These are phyloP conservation scores for Cyanoderma ruficeps DNA, from an alignment of 2,113 vertebrate genomes.

Conservation along the genomic window DNA sequence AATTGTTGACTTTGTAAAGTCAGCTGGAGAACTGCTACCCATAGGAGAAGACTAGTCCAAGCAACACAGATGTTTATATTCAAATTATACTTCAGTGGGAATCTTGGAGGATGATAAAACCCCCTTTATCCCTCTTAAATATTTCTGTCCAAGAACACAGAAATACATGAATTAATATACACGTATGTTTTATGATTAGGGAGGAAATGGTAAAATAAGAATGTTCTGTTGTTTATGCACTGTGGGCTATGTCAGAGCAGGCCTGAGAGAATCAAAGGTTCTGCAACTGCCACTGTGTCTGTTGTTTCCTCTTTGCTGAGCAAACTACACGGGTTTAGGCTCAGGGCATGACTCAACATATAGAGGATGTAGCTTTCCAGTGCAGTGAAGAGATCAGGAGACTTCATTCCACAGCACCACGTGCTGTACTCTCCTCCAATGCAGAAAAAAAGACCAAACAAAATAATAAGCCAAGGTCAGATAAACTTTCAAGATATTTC, in stretches of 20 bases:
- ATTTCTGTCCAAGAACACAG: neutral
- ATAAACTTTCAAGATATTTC: neutral
- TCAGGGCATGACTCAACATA: neutral
- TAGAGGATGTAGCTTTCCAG: neutral
- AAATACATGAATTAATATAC: neutral
- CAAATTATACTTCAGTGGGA: neutral
- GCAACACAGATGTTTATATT: neutral
- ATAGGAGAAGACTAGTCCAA: neutral
- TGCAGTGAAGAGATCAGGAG: neutral
- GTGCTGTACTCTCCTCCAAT: neutral
- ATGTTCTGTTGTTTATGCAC: neutral
- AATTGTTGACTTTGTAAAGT: slow-evolving; percentile 12
- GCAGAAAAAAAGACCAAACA: neutral
- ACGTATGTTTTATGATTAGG: neutral
- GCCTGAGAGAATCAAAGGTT: neutral
- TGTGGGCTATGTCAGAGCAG: neutral
- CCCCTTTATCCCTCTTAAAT: neutral
- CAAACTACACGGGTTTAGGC: neutral
- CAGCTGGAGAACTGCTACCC: neutral
- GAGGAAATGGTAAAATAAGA: neutral
- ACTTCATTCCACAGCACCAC: neutral
- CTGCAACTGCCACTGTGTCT: neutral
- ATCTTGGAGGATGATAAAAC: neutral
- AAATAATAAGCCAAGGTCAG: neutral
- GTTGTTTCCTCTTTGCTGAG: neutral